Evolutionary conservation across 1,140 invertebrate species (phyloP).

Genomic region (Arctopsyche grandis): DNA sequence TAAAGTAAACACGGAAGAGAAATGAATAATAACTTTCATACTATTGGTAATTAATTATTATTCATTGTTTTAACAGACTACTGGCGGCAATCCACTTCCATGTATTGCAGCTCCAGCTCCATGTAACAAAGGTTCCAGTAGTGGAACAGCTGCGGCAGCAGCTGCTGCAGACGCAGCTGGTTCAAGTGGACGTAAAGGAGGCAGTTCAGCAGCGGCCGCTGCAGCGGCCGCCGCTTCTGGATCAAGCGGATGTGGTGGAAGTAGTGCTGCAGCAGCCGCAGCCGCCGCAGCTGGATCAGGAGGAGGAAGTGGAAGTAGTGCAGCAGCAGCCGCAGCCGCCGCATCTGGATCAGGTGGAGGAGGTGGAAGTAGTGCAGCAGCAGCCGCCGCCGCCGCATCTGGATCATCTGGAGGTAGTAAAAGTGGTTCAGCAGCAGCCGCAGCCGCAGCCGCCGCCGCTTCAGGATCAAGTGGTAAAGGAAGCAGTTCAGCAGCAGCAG

Average conservation of each 20-base stretch:
- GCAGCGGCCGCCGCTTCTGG: background rate
- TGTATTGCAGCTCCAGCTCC: background rate
- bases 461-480: background rate
- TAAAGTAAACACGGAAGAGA: too few species aligned
- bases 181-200: background rate
- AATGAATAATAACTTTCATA: too few species aligned
- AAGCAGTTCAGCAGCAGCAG: constrained; percentile 4
- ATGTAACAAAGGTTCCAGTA: background rate
- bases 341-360: constrained; percentile 59
- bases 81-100: background rate
- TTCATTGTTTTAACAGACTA: background rate
- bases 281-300: background rate
- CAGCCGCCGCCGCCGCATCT: constrained; percentile 59
- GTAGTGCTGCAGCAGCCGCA: background rate
- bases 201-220: background rate
- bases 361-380: constrained; percentile 60
- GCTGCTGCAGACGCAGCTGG: background rate
- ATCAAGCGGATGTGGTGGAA: background rate
- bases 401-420: constrained; percentile 53
- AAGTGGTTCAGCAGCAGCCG: constrained; percentile 45
- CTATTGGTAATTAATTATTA: background rate
- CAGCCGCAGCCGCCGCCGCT: background rate
- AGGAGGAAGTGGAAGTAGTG: background rate
- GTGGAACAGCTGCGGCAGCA: background rate
- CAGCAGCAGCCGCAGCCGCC: constrained; percentile 52